Percentiles rank a stretch among this genome's conserved stretches.
Conservation (phyloP, 1,140 invertebrate species). For the Brachionus angularis region DNA sequence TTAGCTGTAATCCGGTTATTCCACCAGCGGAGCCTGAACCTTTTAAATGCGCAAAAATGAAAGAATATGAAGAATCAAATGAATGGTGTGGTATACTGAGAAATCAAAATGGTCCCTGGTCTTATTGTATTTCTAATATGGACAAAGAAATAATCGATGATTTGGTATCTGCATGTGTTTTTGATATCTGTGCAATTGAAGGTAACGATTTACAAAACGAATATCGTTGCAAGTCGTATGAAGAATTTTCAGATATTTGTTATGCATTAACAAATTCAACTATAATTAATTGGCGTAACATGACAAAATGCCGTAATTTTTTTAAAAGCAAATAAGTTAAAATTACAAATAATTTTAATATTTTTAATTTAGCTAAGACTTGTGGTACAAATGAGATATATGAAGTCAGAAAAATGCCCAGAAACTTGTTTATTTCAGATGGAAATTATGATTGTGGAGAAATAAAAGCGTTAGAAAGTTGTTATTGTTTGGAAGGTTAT, state of each 20-base stretch:
- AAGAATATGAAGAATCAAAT: not conserved
- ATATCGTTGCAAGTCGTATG: conserved; percentile 16
- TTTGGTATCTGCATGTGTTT: not conserved
- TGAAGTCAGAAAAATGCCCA: not conserved
- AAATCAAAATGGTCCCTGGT: conserved; percentile 3
- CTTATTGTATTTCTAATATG: not conserved
- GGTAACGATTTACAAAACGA: not conserved
- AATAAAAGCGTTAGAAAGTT: conserved; percentile 18
- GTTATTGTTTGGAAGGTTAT: conserved; percentile 33
- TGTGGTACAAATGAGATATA: conserved; percentile 22
- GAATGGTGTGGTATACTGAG: conserved; percentile 20
- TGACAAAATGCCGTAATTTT: conserved; percentile 29
- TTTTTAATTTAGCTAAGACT: not conserved
- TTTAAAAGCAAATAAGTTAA: not conserved
- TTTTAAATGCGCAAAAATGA: not conserved
- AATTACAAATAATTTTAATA: not conserved
- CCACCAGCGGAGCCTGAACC: not conserved
- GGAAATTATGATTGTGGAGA: not conserved
- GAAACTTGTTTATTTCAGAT: not conserved
- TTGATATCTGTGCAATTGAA: conserved; percentile 33
- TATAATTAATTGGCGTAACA: not conserved
- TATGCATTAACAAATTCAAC: not conserved
- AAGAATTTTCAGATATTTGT: conserved; percentile 17
- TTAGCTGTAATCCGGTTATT: conserved; percentile 16
- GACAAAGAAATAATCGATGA: not conserved